These are phyloP conservation scores for Malurus elegans DNA, from an alignment of 2,113 vertebrate genomes.

Conservation along the genomic window DNA sequence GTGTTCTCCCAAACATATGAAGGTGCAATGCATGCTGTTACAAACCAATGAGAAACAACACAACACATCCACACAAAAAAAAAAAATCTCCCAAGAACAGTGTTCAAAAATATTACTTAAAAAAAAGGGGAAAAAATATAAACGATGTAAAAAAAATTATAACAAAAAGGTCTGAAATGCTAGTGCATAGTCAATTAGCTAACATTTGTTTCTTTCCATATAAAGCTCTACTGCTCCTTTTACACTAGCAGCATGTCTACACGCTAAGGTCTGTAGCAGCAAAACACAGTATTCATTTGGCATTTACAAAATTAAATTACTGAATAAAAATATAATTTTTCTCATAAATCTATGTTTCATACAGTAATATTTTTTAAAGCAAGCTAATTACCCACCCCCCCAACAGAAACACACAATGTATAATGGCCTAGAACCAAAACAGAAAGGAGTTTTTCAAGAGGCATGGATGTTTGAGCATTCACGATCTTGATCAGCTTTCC, in stretches of 20 bases:
- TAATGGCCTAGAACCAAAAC: slow-evolving; percentile 68
- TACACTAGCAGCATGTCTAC: slow-evolving; percentile 82
- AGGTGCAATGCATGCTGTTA: slow-evolving; percentile 81
- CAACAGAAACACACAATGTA: slow-evolving; percentile 70
- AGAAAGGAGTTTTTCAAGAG: slow-evolving; percentile 74
- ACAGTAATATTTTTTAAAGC: slow-evolving; percentile 82
- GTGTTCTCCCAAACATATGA: slow-evolving; percentile 83
- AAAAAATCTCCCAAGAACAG: slow-evolving; percentile 78
- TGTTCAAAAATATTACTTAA: slow-evolving; percentile 76
- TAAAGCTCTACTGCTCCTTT: slow-evolving; percentile 78
- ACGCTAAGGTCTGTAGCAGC: slow-evolving; percentile 83
- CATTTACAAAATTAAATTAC: slow-evolving; percentile 88
- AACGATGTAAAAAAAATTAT: slow-evolving; percentile 54
- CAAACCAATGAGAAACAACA: slow-evolving; percentile 66
- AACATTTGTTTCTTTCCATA: slow-evolving; percentile 63
- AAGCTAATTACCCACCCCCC: slow-evolving; percentile 72
- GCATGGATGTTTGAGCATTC: slow-evolving; percentile 69
- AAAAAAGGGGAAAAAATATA: slow-evolving; percentile 43
- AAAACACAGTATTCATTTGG: slow-evolving; percentile 83
- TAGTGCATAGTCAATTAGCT: slow-evolving; percentile 83
- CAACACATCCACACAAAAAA: slow-evolving; percentile 54
- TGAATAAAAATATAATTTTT: slow-evolving; percentile 88
- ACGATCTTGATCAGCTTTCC: slow-evolving; percentile 52
- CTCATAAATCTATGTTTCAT: slow-evolving; percentile 83
- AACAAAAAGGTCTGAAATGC: slow-evolving; percentile 76